phyloP scores from a whole-genome alignment of 2,113 vertebrate species.

The Passer montanus region DNA sequence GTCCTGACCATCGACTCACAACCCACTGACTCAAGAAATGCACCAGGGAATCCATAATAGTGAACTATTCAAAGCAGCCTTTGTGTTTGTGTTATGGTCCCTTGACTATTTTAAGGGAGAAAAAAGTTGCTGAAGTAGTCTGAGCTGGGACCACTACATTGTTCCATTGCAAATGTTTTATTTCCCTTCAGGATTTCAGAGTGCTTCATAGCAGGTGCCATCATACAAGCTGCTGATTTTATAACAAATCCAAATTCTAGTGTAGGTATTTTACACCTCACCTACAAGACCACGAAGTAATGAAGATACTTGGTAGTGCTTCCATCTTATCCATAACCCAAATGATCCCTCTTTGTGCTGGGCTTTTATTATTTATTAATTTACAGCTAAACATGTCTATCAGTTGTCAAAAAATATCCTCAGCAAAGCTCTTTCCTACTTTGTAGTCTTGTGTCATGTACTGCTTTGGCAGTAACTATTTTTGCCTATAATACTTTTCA shows the following conservation, averaged over 20 bases:
- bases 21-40: not conserved
- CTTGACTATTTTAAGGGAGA: fast-evolving
- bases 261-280: not conserved
- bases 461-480: not conserved
- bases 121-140: not conserved
- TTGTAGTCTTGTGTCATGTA: not conserved
- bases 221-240: not conserved
- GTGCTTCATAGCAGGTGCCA: fast-evolving
- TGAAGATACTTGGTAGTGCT: not conserved
- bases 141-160: fast-evolving
- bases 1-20: fast-evolving
- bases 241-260: not conserved
- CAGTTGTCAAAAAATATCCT: not conserved
- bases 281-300: not conserved
- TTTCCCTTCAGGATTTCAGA: not conserved
- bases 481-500: not conserved
- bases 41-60: fast-evolving
- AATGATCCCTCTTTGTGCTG: not conserved
- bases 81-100: not conserved
- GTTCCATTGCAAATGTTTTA: not conserved
- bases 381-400: not conserved
- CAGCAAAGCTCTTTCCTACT: not conserved
- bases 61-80: fast-evolving
- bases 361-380: not conserved
- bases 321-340: not conserved